A percentile compares a stretch with the other conserved stretches of the same genome.
Conservation (phyloP, 2,888 invertebrate species). For the Suillia variegata region DNA sequence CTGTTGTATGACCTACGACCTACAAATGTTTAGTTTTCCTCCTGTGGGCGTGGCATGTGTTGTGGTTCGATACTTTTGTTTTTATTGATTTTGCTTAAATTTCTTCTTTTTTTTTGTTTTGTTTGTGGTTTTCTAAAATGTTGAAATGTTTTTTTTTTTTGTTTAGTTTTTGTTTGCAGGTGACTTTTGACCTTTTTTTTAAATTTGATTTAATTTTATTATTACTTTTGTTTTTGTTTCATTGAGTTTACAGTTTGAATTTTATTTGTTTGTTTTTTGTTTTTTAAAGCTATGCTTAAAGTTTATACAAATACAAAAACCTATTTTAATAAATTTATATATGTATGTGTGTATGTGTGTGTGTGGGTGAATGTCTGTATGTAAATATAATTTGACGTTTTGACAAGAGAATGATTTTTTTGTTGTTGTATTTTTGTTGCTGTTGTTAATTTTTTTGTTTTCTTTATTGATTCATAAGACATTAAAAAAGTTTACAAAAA, state of each 20-base stretch:
- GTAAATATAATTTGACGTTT: constrained; percentile 6
- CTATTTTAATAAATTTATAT: constrained; percentile 16
- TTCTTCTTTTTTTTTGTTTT: constrained; percentile 2
- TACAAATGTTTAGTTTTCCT: too few relatives aligned
- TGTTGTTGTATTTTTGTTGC: background rate
- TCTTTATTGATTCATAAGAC: background rate
- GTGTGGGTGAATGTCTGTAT: too few relatives aligned
- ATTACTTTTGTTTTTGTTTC: background rate
- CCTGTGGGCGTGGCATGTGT: too few relatives aligned
- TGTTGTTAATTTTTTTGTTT: constrained; percentile 14
- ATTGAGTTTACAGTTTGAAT: background rate
- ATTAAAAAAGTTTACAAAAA: background rate
- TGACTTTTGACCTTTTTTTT: background rate
- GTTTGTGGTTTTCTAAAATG: constrained; percentile 1
- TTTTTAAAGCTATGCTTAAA: constrained; percentile 12
- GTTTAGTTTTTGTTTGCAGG: too few relatives aligned
- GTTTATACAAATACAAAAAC: constrained; percentile 22
- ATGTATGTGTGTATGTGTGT: too few relatives aligned
- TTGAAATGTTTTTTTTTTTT: constrained; percentile 3
- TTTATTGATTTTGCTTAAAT: constrained; percentile 3
- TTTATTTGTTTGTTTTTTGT: background rate
- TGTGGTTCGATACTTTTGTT: too few relatives aligned
- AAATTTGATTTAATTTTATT: background rate
- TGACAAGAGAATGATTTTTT: background rate
- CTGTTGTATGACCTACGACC: too few relatives aligned